These are phyloP conservation scores for Cabera pusaria DNA, from an alignment of 2,888 invertebrate species.

Conservation along the genomic window DNA sequence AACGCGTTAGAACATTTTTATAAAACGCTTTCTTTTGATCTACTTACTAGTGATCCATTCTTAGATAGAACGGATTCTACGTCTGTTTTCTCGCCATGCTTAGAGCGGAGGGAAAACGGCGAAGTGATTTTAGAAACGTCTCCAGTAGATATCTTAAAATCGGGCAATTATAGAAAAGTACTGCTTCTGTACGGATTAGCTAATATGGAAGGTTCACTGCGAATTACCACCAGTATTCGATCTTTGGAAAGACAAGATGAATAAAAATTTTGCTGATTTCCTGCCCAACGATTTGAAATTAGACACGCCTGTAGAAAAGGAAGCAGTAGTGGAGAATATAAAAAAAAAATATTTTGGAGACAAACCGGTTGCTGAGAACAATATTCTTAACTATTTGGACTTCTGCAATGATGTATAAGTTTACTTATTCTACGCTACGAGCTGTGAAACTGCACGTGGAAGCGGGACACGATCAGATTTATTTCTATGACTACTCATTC, in stretches of 20 bases:
- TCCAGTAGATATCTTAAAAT: conserved; percentile 45
- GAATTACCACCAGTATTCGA: conserved; percentile 40
- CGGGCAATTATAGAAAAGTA: conserved; percentile 40
- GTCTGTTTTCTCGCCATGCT: conserved; percentile 37
- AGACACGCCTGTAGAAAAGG: conserved; percentile 36
- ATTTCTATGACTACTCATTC: conserved; percentile 46
- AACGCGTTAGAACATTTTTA: conserved; percentile 52
- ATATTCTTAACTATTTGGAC: conserved; percentile 40
- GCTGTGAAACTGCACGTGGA: conserved; percentile 36
- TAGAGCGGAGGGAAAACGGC: conserved; percentile 30
- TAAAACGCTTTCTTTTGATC: conserved; percentile 40
- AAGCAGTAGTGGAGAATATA: conserved; percentile 36
- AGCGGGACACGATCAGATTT: conserved; percentile 41
- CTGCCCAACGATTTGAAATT: conserved; percentile 52
- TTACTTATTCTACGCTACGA: conserved; percentile 35
- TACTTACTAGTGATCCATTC: conserved; percentile 29
- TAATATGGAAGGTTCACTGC: conserved; percentile 53
- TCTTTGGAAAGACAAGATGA: conserved; percentile 46
- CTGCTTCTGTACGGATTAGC: conserved; percentile 53
- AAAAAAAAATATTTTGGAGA: conserved; percentile 49
- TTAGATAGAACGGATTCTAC: conserved; percentile 19
- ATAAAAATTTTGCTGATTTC: conserved; percentile 55
- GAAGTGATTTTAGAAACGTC: conserved; percentile 44
- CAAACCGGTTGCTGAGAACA: conserved; percentile 33
- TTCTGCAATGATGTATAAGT: conserved; percentile 45